Conservation (phyloP, 2,113 vertebrate species). For the Ptyas mucosa region DNA sequence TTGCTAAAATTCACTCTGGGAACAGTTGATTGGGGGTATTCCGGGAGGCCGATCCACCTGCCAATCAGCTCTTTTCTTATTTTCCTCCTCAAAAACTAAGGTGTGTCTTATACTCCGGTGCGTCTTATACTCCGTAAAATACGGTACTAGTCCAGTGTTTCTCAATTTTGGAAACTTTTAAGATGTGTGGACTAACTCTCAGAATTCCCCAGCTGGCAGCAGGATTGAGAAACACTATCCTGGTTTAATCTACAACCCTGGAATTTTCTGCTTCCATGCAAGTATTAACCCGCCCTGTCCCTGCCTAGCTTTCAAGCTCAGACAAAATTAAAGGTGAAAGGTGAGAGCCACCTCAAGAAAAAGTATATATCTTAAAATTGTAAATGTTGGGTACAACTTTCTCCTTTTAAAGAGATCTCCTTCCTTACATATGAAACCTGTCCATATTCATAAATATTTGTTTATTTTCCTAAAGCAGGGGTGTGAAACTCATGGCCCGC, state of each 20-base stretch:
- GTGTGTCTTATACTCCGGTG: too few species aligned
- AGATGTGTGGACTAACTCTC: not conserved
- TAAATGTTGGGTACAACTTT: not conserved
- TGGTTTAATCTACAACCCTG: not conserved
- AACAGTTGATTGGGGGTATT: too few species aligned
- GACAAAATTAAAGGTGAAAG: not conserved
- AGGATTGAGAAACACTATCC: not conserved
- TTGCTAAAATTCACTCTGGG: too few species aligned
- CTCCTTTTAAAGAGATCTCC: not conserved
- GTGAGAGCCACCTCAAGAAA: not conserved
- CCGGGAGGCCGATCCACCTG: too few species aligned
- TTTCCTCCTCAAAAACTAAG: too few species aligned
- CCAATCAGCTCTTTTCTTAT: too few species aligned
- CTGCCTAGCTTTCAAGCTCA: not conserved
- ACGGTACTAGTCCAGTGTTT: not conserved
- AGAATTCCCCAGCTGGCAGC: not conserved
- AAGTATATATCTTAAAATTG: not conserved
- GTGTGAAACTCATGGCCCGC: too few species aligned
- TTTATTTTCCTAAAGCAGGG: not conserved
- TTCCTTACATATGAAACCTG: not conserved
- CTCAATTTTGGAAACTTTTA: not conserved
- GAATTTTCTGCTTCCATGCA: not conserved
- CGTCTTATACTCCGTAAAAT: too few species aligned
- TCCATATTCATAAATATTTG: not conserved
- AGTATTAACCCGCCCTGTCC: not conserved